phyloP scores from a whole-genome alignment of 2,113 vertebrate genomes.

The Ploceus nigricollis region DNA sequence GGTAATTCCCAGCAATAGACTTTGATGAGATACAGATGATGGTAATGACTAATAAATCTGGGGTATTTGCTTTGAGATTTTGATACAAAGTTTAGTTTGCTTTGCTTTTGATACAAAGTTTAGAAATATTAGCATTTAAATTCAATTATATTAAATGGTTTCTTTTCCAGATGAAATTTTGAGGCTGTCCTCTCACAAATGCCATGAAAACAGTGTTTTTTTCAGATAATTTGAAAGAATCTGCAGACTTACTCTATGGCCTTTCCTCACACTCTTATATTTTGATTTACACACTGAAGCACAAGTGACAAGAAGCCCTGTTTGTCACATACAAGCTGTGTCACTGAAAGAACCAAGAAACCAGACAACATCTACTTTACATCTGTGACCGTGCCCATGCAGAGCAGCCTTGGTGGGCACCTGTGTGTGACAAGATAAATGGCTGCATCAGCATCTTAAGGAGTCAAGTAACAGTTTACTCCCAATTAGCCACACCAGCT shows the following conservation, averaged over 20 bases:
- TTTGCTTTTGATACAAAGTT: background rate
- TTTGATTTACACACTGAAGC: background rate
- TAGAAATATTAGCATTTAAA: background rate
- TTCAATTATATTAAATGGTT: background rate
- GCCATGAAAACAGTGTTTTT: rapidly evolving
- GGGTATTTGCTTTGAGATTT: background rate
- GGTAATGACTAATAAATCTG: background rate
- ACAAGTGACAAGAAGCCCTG: background rate
- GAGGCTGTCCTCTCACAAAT: background rate
- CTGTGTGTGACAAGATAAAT: background rate
- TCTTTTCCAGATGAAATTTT: background rate
- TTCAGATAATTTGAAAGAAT: background rate
- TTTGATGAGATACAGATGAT: background rate
- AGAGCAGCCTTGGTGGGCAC: background rate
- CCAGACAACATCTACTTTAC: background rate
- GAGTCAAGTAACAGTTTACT: background rate
- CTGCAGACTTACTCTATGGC: background rate
- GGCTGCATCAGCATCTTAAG: background rate
- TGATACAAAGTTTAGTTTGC: background rate
- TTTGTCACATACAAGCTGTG: background rate
- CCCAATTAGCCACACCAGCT: background rate
- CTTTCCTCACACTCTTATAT: background rate
- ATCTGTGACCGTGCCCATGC: rapidly evolving
- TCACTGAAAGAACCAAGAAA: background rate
- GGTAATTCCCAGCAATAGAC: background rate